Evolutionary conservation across 2,888 invertebrate species (phyloP), one percentile per base, ranked within the genome.

Genomic region (Neoaliturus tenellus): DNA sequence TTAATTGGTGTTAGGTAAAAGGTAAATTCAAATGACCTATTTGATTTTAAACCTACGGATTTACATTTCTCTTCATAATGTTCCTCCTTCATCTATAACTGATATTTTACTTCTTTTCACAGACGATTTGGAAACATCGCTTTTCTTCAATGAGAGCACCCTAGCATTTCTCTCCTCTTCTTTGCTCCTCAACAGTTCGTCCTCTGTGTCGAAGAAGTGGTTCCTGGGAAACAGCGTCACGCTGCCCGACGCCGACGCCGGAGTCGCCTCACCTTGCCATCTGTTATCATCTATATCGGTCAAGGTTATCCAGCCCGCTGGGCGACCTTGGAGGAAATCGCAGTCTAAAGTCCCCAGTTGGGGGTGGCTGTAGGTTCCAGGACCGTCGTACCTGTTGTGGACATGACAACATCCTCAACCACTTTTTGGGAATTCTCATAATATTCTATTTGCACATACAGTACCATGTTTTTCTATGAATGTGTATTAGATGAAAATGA

Each of bases 151-250:
- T 8, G 20, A 25, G 5, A 2, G 1, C 23, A 17, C 25, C 17
- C 44, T 44, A 35, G 10, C 10, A 35, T 4, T 35, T 6, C 10
- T 4, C 4, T 48, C 48, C 2, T 23, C 20, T 20, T 55, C 62
- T 10, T 62, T n/a, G 8, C 31, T 31, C 12, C 51, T 51, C 28
- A 62, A 62, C 62, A 62, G 28, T 0, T 31, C 35, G 4, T 78
- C 78, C 28, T 78, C 51, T 1, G 78, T 25, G 55, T 78, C 78
- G 20, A 78, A 78, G 23, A 78, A 78, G 55, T 78, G 78, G 55
- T 78, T 78, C 28, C 78, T 78, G 35, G 78, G 78, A 1, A 78
- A 17, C 23, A 78, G 35, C 20, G 31, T 78, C 10, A 55, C 4
- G 33, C 33, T 33, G 1, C 10, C n/a, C 2, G 62, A 62, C 3